Base-by-base conservation (phyloP, 2,888 invertebrate species). In the Sarcophaga carnaria region DNA sequence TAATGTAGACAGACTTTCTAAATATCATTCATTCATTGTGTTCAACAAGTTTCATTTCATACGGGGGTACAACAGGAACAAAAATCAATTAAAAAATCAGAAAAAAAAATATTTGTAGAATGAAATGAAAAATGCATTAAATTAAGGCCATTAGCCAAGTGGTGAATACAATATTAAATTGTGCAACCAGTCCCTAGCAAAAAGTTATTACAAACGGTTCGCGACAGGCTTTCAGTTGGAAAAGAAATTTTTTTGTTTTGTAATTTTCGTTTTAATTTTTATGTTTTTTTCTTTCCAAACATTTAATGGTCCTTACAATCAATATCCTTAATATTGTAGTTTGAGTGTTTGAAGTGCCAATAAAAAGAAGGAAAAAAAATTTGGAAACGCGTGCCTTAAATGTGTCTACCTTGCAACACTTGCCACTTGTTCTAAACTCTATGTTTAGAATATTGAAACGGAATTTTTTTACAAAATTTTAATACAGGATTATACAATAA, bases 161-260 rank as follows among this genome's bases (percentile, higher is more conserved):
- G 27, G 60, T 54, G 27, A n/a, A 17, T 75, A 54, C 59, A 76
- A 62, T 45, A 71, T 64, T 69, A 59, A 84, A 84, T 84, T 79
- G 81, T 87, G 79, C 81, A 84, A 82, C 64, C 81, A 87, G 84
- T 87, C 49, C 76, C 37, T 59, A 81, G 63, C 67, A 81, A 84
- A 84, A 79, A 79, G 79, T 79, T 79, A 76, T 20, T 78, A 62
- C 60, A 79, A 84, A 82, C 84, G 76, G 84, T 84, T 82, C 78
- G 59, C 25, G 59, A 37, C 8, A 14, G 45, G 47, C 75, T 17
- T 47, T 20, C 0, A 66, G n/a, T 37, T 54, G 0, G 49, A 59
- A 70, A 75, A 81, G 80, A 59, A 47, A 63, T 3, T 60, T 22
- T 22, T 22, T 22, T 60, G 12, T 6, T 5, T n/a, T n/a, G 5